Percentiles rank a stretch among this genome's conserved stretches.
Conservation (phyloP, 2,113 vertebrate genomes). For the Clarias magur region DNA sequence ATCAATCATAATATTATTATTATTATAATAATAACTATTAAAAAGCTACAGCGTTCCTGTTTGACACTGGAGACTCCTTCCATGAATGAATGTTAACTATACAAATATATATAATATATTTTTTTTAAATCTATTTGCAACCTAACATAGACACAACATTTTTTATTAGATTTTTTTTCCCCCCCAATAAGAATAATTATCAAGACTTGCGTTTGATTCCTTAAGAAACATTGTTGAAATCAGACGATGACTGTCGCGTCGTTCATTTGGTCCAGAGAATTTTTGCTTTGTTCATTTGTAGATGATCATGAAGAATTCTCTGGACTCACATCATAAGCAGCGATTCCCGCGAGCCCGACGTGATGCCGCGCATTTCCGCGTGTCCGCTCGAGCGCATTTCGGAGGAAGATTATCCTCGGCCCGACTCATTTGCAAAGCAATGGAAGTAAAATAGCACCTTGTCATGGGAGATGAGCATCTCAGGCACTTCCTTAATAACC, state of each 20-base stretch:
- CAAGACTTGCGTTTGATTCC: not conserved
- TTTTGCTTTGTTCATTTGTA: not conserved
- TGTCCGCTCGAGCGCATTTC: conserved; percentile 24
- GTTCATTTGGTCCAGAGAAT: not conserved
- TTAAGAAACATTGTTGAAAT: too few species aligned
- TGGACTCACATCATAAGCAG: not conserved
- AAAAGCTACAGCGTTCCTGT: not conserved
- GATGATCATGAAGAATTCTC: not conserved
- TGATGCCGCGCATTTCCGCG: not conserved
- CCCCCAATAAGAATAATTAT: not conserved
- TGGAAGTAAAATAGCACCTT: conserved; percentile 44
- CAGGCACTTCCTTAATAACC: conserved; percentile 32
- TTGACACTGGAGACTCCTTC: not conserved
- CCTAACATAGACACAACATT: not conserved
- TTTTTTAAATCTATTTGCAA: too few species aligned
- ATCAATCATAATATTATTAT: too few species aligned
- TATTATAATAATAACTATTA: too few species aligned
- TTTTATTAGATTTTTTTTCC: too few species aligned
- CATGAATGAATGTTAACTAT: not conserved
- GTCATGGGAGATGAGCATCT: conserved; percentile 41
- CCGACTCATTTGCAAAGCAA: conserved; percentile 43
- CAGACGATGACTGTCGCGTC: not conserved
- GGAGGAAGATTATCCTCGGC: conserved; percentile 30
- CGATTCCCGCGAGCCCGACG: not conserved
- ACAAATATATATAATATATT: not conserved